Evolutionary conservation across 2,113 vertebrate species (phyloP).

Genomic region (Odocoileus virginianus): DNA sequence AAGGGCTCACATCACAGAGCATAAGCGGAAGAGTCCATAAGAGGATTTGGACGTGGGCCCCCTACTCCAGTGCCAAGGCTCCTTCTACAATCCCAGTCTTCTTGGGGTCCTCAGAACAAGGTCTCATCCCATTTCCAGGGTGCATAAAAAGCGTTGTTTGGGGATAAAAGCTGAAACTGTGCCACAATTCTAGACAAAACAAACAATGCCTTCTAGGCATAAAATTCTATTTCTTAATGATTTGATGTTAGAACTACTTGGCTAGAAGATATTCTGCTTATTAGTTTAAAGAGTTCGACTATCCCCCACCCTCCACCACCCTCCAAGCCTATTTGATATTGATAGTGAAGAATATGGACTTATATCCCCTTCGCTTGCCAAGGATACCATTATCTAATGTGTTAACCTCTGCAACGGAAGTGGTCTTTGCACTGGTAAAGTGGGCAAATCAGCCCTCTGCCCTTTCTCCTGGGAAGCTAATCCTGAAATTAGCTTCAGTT

Average conservation of each 20-base stretch:
- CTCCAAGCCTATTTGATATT: not conserved
- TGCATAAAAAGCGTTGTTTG: not conserved
- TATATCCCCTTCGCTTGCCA: not conserved
- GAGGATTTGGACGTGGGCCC: not conserved
- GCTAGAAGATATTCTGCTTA: not conserved
- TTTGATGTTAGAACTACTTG: not conserved
- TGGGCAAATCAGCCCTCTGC: not conserved
- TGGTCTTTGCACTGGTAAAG: not conserved
- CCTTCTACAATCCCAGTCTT: not conserved
- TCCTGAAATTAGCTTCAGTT: not conserved
- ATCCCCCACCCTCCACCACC: not conserved
- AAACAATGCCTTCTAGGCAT: not conserved
- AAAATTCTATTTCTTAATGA: not conserved
- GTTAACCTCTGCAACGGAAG: not conserved
- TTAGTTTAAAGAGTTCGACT: not conserved
- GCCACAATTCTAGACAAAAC: not conserved
- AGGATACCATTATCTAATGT: not conserved
- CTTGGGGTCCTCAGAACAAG: not conserved
- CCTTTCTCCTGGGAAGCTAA: not conserved
- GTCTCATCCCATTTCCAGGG: not conserved
- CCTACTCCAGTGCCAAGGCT: not conserved
- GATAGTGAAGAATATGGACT: not conserved
- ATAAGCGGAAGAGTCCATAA: not conserved
- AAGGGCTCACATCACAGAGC: not conserved
- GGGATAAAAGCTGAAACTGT: not conserved